phyloP scores from a whole-genome alignment of 1,140 invertebrate species.

The Drosophila fuyamai region DNA sequence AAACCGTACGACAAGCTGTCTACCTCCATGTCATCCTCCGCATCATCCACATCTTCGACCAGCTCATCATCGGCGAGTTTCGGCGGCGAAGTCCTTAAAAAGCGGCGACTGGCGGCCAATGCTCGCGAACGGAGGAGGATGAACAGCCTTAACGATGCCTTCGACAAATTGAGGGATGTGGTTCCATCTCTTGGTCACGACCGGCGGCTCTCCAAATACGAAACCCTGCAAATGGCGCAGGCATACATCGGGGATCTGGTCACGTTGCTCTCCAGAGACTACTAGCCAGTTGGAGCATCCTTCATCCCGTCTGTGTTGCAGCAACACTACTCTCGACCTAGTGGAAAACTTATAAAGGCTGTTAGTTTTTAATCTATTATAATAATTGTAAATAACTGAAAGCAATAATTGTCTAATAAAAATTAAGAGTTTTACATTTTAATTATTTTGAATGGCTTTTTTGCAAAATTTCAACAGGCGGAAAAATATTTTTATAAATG shows the following conservation, averaged over 20 bases:
- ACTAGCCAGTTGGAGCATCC: conserved; percentile 17
- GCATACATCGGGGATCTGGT: conserved; percentile 91
- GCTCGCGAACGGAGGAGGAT: conserved; percentile 91
- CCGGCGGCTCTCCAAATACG: conserved; percentile 93
- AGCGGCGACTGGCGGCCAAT: conserved; percentile 90
- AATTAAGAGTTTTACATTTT: not conserved
- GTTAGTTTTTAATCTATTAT: conserved; percentile 55
- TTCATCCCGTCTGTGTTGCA: conserved; percentile 26
- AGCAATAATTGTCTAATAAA: conserved; percentile 17
- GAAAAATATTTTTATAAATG: too few species aligned
- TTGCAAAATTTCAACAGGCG: too few species aligned
- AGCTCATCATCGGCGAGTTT: conserved; percentile 5
- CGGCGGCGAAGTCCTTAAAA: conserved; percentile 86
- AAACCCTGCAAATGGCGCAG: conserved; percentile 95
- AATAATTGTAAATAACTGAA: conserved; percentile 23
- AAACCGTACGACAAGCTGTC: conserved; percentile 55
- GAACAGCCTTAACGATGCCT: conserved; percentile 93
- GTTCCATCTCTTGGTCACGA: conserved; percentile 90
- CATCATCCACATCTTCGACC: conserved; percentile 2
- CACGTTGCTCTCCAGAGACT: conserved; percentile 86
- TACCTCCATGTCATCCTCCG: conserved; percentile 7
- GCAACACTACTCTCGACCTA: conserved; percentile 61
- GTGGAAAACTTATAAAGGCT: conserved; percentile 76
- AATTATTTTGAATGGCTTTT: not conserved
- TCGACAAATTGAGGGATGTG: conserved; percentile 92